Conservation (phyloP, 2,888 invertebrate species). For the Drosophila paracracens region DNA sequence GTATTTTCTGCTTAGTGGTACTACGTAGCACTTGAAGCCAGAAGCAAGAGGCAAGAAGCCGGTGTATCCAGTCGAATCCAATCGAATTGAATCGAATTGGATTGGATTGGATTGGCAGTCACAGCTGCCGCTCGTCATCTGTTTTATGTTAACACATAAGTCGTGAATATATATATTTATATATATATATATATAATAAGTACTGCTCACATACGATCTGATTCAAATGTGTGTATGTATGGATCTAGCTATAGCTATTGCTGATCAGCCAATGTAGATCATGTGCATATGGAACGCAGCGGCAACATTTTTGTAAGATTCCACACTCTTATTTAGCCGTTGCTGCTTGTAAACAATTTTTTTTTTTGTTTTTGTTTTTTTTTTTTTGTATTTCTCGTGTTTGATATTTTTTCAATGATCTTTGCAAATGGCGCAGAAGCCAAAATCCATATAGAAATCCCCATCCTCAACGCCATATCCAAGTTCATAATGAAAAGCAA, state of each 20-base stretch:
- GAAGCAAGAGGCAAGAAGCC: slow-evolving; percentile 17
- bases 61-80: slow-evolving; percentile 12
- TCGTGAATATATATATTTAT: slow-evolving; percentile 27
- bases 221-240: not conserved
- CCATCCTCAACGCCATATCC: not conserved
- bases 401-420: slow-evolving; percentile 39
- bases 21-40: slow-evolving; percentile 22
- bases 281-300: slow-evolving; percentile 74
- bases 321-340: slow-evolving; percentile 55
- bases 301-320: slow-evolving; percentile 65
- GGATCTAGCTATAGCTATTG: slow-evolving; percentile 8
- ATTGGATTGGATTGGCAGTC: slow-evolving; percentile 66
- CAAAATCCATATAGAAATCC: slow-evolving; percentile 29
- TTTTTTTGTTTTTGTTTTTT: slow-evolving; percentile 20
- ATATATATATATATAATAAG: slow-evolving; percentile 5
- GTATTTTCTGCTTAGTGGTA: not conserved
- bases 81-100: slow-evolving; percentile 20
- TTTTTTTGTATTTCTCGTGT: slow-evolving; percentile 10
- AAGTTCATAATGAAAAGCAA: slow-evolving; percentile 65
- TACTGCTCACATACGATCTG: slow-evolving; percentile 10
- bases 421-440: slow-evolving; percentile 50
- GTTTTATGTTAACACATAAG: slow-evolving; percentile 75
- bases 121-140: slow-evolving; percentile 74
- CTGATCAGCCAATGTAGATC: slow-evolving; percentile 53
- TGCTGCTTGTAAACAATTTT: slow-evolving; percentile 68